Evolutionary conservation across 2,888 invertebrate species (phyloP).

Genomic region (Acrocyrtus sp.): DNA sequence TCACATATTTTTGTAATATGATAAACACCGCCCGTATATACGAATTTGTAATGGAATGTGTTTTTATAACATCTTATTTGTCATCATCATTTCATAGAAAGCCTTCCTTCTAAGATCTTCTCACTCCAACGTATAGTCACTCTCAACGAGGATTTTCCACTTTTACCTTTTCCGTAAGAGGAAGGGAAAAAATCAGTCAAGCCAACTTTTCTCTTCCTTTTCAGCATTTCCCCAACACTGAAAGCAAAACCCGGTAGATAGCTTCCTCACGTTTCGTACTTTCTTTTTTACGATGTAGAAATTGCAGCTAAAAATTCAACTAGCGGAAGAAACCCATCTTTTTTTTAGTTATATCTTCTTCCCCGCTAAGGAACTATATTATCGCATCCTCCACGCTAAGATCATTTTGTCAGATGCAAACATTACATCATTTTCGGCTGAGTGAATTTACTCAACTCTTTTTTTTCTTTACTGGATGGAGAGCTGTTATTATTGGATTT

Average conservation of each 20-base stretch:
- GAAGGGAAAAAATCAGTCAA: slow-evolving; percentile 31
- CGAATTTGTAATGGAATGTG: too few relatives aligned
- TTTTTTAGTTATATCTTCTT: too few relatives aligned
- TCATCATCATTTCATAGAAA: slow-evolving; percentile 4
- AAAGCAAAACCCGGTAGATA: too few relatives aligned
- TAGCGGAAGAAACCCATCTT: neutral
- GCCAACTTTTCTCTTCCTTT: neutral
- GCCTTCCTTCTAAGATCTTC: neutral
- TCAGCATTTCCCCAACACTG: neutral
- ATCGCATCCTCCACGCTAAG: neutral
- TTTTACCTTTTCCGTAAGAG: too few relatives aligned
- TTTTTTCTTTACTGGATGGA: neutral
- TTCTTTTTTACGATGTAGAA: too few relatives aligned
- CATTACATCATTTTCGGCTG: neutral
- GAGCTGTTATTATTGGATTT: neutral
- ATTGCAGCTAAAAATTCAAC: too few relatives aligned
- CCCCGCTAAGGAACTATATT: too few relatives aligned
- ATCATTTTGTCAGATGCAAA: neutral
- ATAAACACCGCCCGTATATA: too few relatives aligned
- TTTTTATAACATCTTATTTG: too few relatives aligned
- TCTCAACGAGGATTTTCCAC: too few relatives aligned
- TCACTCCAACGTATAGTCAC: neutral
- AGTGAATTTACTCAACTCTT: neutral
- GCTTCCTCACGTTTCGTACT: too few relatives aligned
- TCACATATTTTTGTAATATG: slow-evolving; percentile 1